Evolutionary conservation across 2,113 vertebrate genomes (phyloP), one percentile per base, ranked within the genome.

Genomic region (Ophiodon elongatus): DNA sequence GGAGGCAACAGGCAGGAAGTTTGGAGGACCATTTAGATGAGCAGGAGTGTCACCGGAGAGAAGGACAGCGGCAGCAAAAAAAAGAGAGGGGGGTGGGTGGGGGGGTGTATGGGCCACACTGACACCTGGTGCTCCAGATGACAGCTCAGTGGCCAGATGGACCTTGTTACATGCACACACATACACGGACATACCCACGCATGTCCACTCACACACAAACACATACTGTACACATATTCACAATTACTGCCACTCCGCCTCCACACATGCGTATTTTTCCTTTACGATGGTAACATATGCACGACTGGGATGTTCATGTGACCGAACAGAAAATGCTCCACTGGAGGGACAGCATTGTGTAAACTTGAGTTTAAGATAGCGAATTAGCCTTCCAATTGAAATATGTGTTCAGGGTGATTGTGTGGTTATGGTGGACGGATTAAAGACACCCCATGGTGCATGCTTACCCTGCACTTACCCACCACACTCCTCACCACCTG

Each of bases 51-150:
- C 90, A 90, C 69, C 37, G 81, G 73, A 90, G 80, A 88, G 85
- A 85, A 78, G 85, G 89, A 73, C 89, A 87, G 88, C 60, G 74
- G 85, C 79, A 68, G 89, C 35, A 21, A 72, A 88, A 83, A 57
- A 60, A 1, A 19, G 50, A 50, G 56, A 65, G 41, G 59, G 4
- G 4, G 31, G 9, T 45, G 8, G 17, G 25, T 19, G 50, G 73
- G 78, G 83, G 83, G 84, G 80, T 83, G 29, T 71, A 69, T 85
- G 90, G 84, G 86, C 85, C 88, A 88, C 88, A 25, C 81, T 92
- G 93, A 95, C 95, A 95, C 95, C 95, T 96, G 95, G 95, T 90
- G 90, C 92, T 94, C 94, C 95, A 96, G 95, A 95, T 96, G 95
- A 96, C 93, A 89, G 85, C 88, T 83, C 92, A 70, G 85, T 73